Conservation (phyloP, 2,113 vertebrate genomes). For the Trichechus manatus region DNA sequence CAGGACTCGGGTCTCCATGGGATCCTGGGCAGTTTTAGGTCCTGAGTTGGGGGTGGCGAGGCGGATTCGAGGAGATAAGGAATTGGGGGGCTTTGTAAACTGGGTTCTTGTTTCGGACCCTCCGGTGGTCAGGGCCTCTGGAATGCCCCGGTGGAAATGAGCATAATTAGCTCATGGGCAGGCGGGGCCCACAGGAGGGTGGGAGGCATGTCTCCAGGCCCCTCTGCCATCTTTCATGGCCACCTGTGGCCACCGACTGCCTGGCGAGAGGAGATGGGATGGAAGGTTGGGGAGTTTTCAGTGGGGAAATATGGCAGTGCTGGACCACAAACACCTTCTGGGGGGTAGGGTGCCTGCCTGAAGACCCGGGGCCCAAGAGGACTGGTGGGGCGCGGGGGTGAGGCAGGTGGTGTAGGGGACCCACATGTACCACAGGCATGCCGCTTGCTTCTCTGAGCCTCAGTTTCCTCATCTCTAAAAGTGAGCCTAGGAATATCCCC, state of each 20-base stretch:
- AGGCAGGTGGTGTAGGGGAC: not conserved
- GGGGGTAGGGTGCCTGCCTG: not conserved
- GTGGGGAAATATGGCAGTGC: not conserved
- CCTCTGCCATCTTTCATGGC: not conserved
- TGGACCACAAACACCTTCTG: not conserved
- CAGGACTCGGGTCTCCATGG: not conserved
- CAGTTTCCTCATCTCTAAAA: conserved; percentile 6
- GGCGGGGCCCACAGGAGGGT: too few species aligned
- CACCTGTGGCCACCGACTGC: not conserved
- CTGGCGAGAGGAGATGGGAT: not conserved
- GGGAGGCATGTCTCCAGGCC: not conserved
- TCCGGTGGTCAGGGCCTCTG: not conserved
- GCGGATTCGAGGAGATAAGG: not conserved
- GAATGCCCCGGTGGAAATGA: not conserved
- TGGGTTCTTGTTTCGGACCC: not conserved
- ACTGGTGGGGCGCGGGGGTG: not conserved
- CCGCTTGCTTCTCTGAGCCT: not conserved
- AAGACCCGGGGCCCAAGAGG: accelerated
- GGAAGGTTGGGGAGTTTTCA: not conserved
- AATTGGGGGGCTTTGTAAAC: not conserved
- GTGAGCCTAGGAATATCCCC: not conserved
- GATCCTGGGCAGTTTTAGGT: not conserved
- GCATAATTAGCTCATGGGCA: not conserved
- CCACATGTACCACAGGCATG: not conserved
- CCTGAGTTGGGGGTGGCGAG: accelerated